Evolutionary conservation across 2,888 invertebrate species (phyloP).

Genomic region (Eupithecia centaureata): DNA sequence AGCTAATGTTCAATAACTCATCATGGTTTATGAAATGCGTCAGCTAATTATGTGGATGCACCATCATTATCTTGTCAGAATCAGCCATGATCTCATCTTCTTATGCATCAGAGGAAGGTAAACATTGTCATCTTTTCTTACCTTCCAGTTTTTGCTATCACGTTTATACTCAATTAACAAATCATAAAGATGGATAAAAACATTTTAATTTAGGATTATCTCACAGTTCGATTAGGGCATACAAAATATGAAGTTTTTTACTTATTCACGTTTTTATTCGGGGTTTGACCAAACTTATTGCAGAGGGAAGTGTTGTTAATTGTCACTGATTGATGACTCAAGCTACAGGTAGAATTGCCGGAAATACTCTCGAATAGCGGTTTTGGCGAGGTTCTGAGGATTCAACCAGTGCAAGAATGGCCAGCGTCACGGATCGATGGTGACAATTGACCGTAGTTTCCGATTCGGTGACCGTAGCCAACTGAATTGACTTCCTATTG

Average conservation of each 20-base stretch:
- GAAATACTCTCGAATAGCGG: slow-evolving; percentile 9
- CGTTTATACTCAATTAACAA: neutral
- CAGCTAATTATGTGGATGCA: neutral
- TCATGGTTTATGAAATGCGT: neutral
- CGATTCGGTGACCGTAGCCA: slow-evolving; percentile 67
- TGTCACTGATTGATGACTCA: too few species aligned
- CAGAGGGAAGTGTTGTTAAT: neutral
- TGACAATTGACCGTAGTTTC: slow-evolving; percentile 66
- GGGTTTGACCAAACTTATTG: neutral
- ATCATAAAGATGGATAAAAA: neutral
- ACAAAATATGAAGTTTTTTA: neutral
- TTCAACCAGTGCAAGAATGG: slow-evolving; percentile 54
- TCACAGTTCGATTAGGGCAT: neutral
- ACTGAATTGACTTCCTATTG: slow-evolving; percentile 45
- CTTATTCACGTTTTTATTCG: neutral
- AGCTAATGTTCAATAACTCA: too few species aligned
- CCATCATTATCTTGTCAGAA: neutral
- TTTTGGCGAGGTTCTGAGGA: slow-evolving; percentile 3
- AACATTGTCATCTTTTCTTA: slow-evolving; percentile 3
- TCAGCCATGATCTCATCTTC: slow-evolving; percentile 1
- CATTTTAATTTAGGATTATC: neutral
- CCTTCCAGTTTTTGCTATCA: slow-evolving; percentile 11
- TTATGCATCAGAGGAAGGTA: neutral
- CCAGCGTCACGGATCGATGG: slow-evolving; percentile 56
- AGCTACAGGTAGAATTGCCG: neutral